Evolutionary conservation across 1,140 invertebrate genomes (phyloP).

Genomic region (Drosophila simulans): DNA sequence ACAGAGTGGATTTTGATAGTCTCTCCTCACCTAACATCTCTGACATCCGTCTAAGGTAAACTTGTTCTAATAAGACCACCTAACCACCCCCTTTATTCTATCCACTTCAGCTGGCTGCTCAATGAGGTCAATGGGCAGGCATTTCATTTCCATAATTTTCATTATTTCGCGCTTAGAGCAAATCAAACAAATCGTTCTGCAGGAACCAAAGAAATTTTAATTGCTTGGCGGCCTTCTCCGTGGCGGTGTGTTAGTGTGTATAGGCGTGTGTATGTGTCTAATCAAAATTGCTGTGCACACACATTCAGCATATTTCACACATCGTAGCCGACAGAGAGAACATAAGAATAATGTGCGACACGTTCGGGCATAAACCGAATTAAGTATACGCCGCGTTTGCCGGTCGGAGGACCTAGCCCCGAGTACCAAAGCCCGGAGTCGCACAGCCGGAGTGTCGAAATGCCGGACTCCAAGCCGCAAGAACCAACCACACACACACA

Average conservation of each 20-base stretch:
- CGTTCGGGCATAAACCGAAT: slow-evolving; percentile 81
- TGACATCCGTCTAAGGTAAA: slow-evolving; percentile 24
- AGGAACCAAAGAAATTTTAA: slow-evolving; percentile 60
- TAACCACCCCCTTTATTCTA: slow-evolving; percentile 7
- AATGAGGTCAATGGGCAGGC: slow-evolving; percentile 78
- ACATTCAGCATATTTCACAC: slow-evolving; percentile 78
- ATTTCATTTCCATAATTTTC: slow-evolving; percentile 70
- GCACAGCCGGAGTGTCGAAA: slow-evolving; percentile 7
- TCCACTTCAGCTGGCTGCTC: slow-evolving; percentile 56
- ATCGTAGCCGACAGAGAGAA: slow-evolving; percentile 54
- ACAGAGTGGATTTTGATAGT: too few relatives aligned
- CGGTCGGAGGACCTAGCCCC: slow-evolving; percentile 43
- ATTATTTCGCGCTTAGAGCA: slow-evolving; percentile 74
- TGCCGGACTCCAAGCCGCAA: slow-evolving; percentile 47
- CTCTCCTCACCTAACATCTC: not conserved
- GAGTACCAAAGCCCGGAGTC: not conserved
- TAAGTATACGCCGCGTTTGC: slow-evolving; percentile 82
- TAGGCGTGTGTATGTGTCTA: slow-evolving; percentile 32
- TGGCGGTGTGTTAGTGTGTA: not conserved
- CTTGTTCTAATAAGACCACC: not conserved
- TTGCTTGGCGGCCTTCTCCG: slow-evolving; percentile 60
- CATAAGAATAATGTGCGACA: slow-evolving; percentile 81
- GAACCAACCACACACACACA: slow-evolving; percentile 54
- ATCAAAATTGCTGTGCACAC: slow-evolving; percentile 75
- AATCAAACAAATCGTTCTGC: slow-evolving; percentile 72